Percentiles rank a stretch among this genome's conserved stretches.
Conservation (phyloP, 2,113 vertebrate genomes). For the Mormyrus iriodes region DNA sequence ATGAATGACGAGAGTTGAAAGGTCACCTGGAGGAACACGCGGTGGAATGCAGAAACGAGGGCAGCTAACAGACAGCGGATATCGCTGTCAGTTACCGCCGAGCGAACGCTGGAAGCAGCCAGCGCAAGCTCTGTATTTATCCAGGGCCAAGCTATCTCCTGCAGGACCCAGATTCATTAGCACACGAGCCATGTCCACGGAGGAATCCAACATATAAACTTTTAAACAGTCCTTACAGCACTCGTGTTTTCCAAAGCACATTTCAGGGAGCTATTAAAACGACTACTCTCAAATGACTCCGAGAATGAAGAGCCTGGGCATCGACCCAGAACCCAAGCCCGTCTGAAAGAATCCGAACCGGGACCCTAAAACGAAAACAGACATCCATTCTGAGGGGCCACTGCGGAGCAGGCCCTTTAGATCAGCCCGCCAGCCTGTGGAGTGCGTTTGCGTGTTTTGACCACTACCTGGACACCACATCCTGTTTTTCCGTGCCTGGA, state of each 20-base stretch:
- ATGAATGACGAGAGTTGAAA: constrained; percentile 16
- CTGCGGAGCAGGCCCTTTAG: background rate
- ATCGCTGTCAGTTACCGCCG: constrained; percentile 16
- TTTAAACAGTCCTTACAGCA: background rate
- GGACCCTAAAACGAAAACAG: background rate
- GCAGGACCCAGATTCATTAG: background rate
- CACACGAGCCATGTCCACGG: background rate
- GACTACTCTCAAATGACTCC: background rate
- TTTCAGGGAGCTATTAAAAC: background rate
- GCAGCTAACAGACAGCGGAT: constrained; percentile 16
- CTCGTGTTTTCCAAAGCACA: background rate
- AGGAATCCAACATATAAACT: constrained; percentile 6
- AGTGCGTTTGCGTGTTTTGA: background rate
- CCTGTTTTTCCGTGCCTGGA: background rate
- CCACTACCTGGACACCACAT: constrained; percentile 8
- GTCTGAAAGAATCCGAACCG: background rate
- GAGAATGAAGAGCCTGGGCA: background rate
- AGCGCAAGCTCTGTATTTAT: background rate
- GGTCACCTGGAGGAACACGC: constrained; percentile 19
- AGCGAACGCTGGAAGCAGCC: constrained; percentile 14
- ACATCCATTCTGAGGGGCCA: background rate
- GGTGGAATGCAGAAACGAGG: constrained; percentile 19
- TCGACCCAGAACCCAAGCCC: background rate
- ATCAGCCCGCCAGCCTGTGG: background rate
- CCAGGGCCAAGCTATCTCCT: background rate